These are phyloP conservation scores for Lasioglossum villosulum DNA, from an alignment of 2,888 invertebrate genomes.

Conservation along the genomic window DNA sequence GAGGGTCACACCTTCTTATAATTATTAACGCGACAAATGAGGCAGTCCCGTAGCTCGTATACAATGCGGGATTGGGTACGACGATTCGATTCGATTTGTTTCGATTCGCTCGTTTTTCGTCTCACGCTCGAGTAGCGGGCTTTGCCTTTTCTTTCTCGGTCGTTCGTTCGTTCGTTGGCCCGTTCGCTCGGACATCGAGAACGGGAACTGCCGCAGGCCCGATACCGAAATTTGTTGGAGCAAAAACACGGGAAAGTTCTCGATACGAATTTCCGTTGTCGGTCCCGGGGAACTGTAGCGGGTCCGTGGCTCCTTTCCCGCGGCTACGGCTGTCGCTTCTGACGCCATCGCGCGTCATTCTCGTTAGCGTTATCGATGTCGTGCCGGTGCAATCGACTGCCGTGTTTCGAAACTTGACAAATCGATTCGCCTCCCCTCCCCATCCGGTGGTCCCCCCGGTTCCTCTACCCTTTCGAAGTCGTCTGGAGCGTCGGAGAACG, in stretches of 20 bases:
- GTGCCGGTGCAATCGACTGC: slow-evolving; percentile 35
- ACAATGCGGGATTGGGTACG: slow-evolving; percentile 67
- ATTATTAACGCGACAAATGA: slow-evolving; percentile 84
- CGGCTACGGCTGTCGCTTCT: slow-evolving; percentile 40
- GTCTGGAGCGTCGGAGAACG: not conserved
- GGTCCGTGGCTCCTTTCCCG: slow-evolving; percentile 1
- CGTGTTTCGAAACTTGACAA: slow-evolving; percentile 56
- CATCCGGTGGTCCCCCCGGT: not conserved
- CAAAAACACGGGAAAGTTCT: not conserved
- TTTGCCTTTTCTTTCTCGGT: not conserved
- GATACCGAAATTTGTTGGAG: not conserved
- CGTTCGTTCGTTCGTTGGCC: not conserved
- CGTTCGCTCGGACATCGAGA: not conserved
- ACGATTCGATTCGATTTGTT: slow-evolving; percentile 67
- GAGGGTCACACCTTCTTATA: slow-evolving; percentile 82
- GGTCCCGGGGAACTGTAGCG: not conserved
- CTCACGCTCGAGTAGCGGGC: slow-evolving; percentile 21
- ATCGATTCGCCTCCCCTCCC: slow-evolving; percentile 37
- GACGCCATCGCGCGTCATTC: slow-evolving; percentile 54
- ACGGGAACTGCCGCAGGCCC: not conserved
- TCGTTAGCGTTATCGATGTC: slow-evolving; percentile 61
- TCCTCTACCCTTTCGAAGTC: slow-evolving; percentile 6
- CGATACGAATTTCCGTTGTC: not conserved
- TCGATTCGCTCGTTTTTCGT: slow-evolving; percentile 67
- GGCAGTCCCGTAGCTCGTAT: slow-evolving; percentile 72